Evolutionary conservation across 1,140 invertebrate genomes (phyloP).

Genomic region (Teleopsis dalmanni): DNA sequence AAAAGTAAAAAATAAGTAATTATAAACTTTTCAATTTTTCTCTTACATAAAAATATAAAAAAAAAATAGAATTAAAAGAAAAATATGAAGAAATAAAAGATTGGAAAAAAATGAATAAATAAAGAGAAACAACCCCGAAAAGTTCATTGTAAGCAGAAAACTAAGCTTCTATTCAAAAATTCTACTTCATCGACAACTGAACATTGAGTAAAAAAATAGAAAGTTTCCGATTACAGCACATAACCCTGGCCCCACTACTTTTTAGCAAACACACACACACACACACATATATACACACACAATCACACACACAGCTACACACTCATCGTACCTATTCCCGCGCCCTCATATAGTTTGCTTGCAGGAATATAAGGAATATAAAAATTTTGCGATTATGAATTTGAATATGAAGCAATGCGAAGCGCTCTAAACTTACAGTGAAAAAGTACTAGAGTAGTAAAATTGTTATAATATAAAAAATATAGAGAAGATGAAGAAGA

Average conservation of each 20-base stretch:
- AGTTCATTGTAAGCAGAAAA: constrained; percentile 43
- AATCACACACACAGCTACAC: background rate
- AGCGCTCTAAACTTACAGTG: too few species aligned
- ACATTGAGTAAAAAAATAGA: constrained; percentile 28
- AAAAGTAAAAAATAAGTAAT: constrained; percentile 45
- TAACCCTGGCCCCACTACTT: background rate
- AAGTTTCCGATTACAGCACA: constrained; percentile 42
- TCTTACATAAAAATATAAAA: too few species aligned
- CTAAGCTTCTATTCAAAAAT: constrained; percentile 42
- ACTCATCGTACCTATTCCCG: too few species aligned
- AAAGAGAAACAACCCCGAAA: constrained; percentile 35
- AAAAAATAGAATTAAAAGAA: constrained; percentile 14
- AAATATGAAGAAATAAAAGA: constrained; percentile 23
- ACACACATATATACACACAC: background rate
- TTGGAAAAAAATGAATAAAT: background rate
- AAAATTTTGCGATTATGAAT: constrained; percentile 44
- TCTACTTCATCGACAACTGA: background rate
- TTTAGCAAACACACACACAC: background rate
- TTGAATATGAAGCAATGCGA: constrained; percentile 42
- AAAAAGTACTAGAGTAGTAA: too few species aligned
- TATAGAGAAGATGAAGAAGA: too few species aligned
- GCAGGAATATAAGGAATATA: constrained; percentile 10
- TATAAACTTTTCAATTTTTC: constrained; percentile 43
- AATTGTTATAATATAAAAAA: too few species aligned
- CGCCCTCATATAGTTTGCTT: too few species aligned